Evolutionary conservation across 2,797 vertebrate genomes (phyloP), one percentile per base, ranked within the genome.

Genomic region (Malurus splendens): DNA sequence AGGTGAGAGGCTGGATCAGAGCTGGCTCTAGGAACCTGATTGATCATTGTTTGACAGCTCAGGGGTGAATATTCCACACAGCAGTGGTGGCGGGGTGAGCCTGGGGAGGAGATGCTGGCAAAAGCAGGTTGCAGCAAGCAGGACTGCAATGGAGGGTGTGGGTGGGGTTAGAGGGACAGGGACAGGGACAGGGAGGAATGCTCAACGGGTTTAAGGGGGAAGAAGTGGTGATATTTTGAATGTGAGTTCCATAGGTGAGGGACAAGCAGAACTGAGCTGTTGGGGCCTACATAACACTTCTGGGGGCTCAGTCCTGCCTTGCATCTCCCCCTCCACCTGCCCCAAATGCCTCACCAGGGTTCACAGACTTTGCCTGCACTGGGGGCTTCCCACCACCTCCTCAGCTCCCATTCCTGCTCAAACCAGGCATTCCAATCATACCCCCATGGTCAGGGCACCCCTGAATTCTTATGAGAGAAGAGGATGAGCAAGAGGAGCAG

Each of bases 261-360:
- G 6, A 38, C 38, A 75, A 61, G 17, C 11, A 74, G 32, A 77
- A 47, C 9, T 70, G 14, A n/a, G 60, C 13, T 59, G 10, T 12
- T 62, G 41, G 3, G 32, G 45, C 18, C 52, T 61, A 50, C 4
- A 3, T 27, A 32, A 50, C 48, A 24, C 7, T 88, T 59, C 20
- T 42, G 3, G 11, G 30, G 7, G 10, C 19, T 86, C 7, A 3
- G 5, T 61, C 17, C 54, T 73, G 52, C 30, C 36, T 73, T 2
- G 0, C 0, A 0, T 62, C 51, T 85, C 14, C 20, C 13, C 54
- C 27, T 45, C 30, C 14, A 47, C 18, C 23, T 8, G 44, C 54
- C 64, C 27, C 72, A 78, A 61, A 42, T 7, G 5, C 28, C 42
- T 68, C n/a, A 30, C 8, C 12, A 50, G 32, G 85, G 42, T 54